Evolutionary conservation across 2,113 vertebrate genomes (phyloP), one percentile per base, ranked within the genome.

Genomic region (Lepus timidus): DNA sequence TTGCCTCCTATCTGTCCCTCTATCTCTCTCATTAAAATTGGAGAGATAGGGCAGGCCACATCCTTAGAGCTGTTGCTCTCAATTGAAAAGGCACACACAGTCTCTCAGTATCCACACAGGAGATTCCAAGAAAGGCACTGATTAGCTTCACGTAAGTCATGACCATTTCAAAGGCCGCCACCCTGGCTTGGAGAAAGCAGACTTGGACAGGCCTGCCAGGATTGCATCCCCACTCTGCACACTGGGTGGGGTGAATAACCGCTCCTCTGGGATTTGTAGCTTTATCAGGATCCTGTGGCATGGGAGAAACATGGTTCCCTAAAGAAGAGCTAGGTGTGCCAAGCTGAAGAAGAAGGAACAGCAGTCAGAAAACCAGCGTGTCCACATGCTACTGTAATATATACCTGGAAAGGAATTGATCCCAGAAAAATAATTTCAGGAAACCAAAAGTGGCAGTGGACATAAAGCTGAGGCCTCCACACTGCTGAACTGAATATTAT

Each of bases 401-500:
- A 29, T 58, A 39, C 55, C 52, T 52, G 12, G 52, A 71, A 90
- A 93, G 20, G 23, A 82, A 65, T 11, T 25, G 12, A 33, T 76
- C 29, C 51, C 83, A 4, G 76, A 52, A 81, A 80, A 76, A 65
- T 49, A 36, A 58, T 44, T 85, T 68, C 36, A 68, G 52, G 55
- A 94, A 88, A 61, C 67, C 52, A 51, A 90, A 78, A 92, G 23
- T 33, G 61, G 44, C 73, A 89, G 36, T 20, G 14, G 31, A 74
- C 39, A 27, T 39, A 76, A 80, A n/a, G 39, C 71, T 3, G 29
- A 81, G 81, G 62, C 90, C 33, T 52, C 51, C 29, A 64, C 9
- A 22, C 14, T 65, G 25, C 12, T 17, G 29, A 31, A 23, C 33
- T 36, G 51, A 94, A 55, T 29, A 14, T 74, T 58, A n/a, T 51